A percentile compares a stretch with the other conserved stretches of the same genome.
Evolutionary conservation across 2,797 vertebrate species (phyloP).

Genomic region (Myotis daubentonii): DNA sequence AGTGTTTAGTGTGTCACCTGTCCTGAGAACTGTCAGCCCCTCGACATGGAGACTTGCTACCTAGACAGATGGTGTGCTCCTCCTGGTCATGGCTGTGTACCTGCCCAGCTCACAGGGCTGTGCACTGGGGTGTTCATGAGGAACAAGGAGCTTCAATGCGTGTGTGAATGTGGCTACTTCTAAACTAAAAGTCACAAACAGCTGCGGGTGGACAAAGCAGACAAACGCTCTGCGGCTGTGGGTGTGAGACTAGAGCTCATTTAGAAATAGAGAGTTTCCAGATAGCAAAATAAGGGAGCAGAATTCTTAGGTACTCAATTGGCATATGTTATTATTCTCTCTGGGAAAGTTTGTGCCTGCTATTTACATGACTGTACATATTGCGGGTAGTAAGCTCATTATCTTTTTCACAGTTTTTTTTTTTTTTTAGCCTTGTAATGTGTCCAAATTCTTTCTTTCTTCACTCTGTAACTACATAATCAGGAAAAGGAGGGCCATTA

Average conservation of each 20-base stretch:
- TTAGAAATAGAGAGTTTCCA: neutral
- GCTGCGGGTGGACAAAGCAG: neutral
- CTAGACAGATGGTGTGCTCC: neutral
- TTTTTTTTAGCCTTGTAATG: neutral
- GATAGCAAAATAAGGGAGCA: neutral
- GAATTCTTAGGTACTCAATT: neutral
- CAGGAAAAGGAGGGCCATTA: neutral
- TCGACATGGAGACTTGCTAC: neutral
- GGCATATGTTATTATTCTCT: neutral
- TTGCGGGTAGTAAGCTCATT: neutral
- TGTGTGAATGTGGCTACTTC: neutral
- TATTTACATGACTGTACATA: neutral
- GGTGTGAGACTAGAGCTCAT: neutral
- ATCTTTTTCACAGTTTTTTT: neutral
- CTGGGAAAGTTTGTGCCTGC: neutral
- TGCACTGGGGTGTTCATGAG: neutral
- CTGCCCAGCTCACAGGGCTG: accelerated
- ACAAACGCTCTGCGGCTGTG: neutral
- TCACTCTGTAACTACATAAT: neutral
- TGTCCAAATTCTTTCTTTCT: neutral
- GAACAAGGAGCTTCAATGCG: neutral
- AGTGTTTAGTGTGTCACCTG: neutral
- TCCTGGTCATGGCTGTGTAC: accelerated
- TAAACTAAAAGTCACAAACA: neutral
- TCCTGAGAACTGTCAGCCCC: neutral